Percentiles rank a stretch among this genome's conserved stretches.
Evolutionary conservation across 2,797 vertebrate genomes (phyloP).

Genomic region (Remorina albescens): DNA sequence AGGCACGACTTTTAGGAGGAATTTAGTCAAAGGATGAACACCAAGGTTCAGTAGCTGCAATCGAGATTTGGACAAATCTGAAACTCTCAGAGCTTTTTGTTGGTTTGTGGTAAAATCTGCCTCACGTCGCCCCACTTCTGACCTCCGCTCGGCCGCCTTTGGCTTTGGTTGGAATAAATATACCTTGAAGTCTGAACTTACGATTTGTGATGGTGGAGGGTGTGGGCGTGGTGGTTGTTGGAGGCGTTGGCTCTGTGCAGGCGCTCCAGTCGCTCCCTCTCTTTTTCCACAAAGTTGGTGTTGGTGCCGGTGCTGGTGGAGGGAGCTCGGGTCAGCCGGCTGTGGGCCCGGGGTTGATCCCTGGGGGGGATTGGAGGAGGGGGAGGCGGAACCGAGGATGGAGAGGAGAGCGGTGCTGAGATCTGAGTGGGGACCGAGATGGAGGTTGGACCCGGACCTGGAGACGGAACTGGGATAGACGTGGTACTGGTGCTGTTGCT

Average conservation of each 20-base stretch:
- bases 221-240: constrained; percentile 81
- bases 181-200: constrained; percentile 61
- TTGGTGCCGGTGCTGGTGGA: constrained; percentile 88
- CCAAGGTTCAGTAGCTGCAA: too few relatives aligned
- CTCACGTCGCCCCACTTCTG: background rate
- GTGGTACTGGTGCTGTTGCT: constrained; percentile 46
- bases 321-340: constrained; percentile 85
- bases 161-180: constrained; percentile 33
- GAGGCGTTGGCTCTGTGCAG: constrained; percentile 81
- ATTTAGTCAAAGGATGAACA: constrained; percentile 18
- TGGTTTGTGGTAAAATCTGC: background rate
- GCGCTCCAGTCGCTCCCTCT: constrained; percentile 82
- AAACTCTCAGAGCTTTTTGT: background rate
- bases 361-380: constrained; percentile 77
- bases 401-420: constrained; percentile 42
- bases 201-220: constrained; percentile 80
- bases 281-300: constrained; percentile 86
- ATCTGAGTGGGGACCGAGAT: constrained; percentile 66
- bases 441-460: constrained; percentile 39
- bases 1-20: too few relatives aligned
- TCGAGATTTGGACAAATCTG: background rate
- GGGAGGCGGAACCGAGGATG: constrained; percentile 65
- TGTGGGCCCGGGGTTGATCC: constrained; percentile 82
- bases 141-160: constrained; percentile 17
- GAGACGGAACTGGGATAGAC: constrained; percentile 36